Conservation (phyloP, 2,113 vertebrate genomes). For the Orthonyx spaldingii region DNA sequence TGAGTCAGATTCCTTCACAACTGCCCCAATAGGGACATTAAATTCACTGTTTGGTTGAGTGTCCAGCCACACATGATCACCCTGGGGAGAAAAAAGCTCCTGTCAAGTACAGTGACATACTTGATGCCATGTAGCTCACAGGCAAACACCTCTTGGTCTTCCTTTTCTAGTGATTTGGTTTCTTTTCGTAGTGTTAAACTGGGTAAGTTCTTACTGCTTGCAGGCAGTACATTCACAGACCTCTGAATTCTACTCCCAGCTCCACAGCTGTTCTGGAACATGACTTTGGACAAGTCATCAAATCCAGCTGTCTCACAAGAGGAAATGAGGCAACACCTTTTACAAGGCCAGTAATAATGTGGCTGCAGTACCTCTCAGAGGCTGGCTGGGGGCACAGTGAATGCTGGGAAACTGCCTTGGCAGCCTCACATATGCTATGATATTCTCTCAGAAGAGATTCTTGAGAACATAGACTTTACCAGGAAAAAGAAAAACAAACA, state of each 20-base stretch:
- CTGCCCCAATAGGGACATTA: slow-evolving; percentile 82
- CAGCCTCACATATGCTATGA: neutral
- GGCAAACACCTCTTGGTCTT: neutral
- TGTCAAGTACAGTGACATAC: neutral
- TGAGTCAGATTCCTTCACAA: slow-evolving; percentile 80
- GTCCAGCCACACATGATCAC: slow-evolving; percentile 93
- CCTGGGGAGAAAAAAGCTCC: slow-evolving; percentile 67
- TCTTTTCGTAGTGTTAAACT: neutral
- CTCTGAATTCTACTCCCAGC: neutral
- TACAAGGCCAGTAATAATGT: neutral
- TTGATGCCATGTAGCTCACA: neutral
- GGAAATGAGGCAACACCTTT: neutral
- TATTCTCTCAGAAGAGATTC: neutral
- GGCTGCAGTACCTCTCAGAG: neutral
- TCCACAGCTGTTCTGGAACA: neutral
- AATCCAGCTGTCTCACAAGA: neutral
- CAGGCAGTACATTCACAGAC: neutral
- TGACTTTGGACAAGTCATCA: neutral
- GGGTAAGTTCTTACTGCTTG: neutral
- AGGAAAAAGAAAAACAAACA: neutral
- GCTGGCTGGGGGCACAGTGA: neutral
- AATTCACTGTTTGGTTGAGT: slow-evolving; percentile 47
- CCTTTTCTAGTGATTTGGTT: neutral
- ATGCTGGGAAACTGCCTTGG: neutral
- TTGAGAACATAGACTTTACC: neutral